Percentiles rank a stretch among this genome's conserved stretches.
Conservation (phyloP, 2,797 vertebrate species). For the Sebastiscus albofasciatus region DNA sequence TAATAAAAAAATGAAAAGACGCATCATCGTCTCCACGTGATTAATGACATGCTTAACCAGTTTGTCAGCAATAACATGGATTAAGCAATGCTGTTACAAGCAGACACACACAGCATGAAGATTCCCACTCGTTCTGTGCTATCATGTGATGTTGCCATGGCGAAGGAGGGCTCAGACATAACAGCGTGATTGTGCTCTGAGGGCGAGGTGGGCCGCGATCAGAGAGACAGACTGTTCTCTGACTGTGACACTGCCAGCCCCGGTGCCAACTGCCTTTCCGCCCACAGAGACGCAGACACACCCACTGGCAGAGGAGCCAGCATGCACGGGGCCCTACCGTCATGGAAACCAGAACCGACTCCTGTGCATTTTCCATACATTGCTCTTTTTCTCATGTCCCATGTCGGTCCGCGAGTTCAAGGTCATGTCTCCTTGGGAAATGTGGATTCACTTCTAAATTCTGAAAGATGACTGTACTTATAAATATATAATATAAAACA, state of each 20-base stretch:
- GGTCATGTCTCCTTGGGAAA: neutral
- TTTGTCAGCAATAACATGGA: constrained; percentile 17
- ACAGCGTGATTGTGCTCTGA: constrained; percentile 76
- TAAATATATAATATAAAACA: neutral
- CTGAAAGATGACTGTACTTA: too few species aligned
- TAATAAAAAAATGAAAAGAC: neutral
- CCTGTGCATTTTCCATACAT: constrained; percentile 31
- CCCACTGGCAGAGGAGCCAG: constrained; percentile 56
- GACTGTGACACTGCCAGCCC: constrained; percentile 59
- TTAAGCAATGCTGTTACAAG: constrained; percentile 7
- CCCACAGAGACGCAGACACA: constrained; percentile 60
- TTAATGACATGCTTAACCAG: constrained; percentile 5
- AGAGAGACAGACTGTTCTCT: constrained; percentile 77
- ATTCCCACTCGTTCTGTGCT: constrained; percentile 39
- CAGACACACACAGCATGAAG: constrained; percentile 17
- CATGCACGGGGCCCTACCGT: constrained; percentile 43
- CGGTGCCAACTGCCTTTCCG: constrained; percentile 58
- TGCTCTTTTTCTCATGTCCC: neutral
- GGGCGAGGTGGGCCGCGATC: constrained; percentile 71
- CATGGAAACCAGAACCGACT: constrained; percentile 58
- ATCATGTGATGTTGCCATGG: constrained; percentile 78
- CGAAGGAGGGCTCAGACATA: constrained; percentile 70
- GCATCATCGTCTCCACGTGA: constrained; percentile 3
- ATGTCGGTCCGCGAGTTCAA: neutral
- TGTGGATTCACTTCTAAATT: neutral